These are phyloP conservation scores for Numida meleagris DNA, from an alignment of 2,113 vertebrate species.

Conservation along the genomic window DNA sequence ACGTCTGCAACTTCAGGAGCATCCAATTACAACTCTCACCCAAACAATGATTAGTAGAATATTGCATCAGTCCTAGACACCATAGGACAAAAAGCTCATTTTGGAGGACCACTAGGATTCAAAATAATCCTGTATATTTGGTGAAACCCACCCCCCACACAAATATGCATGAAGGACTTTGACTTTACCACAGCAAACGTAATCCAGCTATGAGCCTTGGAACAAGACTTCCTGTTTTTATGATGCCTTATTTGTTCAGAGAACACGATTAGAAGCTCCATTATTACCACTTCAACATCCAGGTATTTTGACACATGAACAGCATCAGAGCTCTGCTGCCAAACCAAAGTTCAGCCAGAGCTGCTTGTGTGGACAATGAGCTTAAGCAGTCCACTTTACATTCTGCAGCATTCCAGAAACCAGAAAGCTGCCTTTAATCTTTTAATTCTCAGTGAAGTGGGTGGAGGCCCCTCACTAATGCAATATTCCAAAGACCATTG, in stretches of 20 bases:
- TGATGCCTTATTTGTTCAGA: slow-evolving; percentile 47
- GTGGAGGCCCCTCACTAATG: slow-evolving; percentile 31
- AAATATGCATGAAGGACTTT: neutral
- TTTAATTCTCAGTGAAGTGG: neutral
- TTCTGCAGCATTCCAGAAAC: neutral
- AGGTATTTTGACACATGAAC: neutral
- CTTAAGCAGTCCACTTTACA: neutral
- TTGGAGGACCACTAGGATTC: neutral
- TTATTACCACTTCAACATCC: slow-evolving; percentile 42
- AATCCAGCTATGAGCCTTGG: slow-evolving; percentile 46
- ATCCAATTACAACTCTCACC: neutral
- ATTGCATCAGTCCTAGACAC: slow-evolving; percentile 58
- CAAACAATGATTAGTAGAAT: slow-evolving; percentile 63
- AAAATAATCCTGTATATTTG: neutral
- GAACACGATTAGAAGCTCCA: neutral
- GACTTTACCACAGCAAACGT: slow-evolving; percentile 46
- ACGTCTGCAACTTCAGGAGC: neutral
- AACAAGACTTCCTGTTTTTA: slow-evolving; percentile 61
- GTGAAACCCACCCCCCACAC: slow-evolving; percentile 40
- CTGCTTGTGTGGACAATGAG: neutral
- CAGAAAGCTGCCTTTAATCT: neutral
- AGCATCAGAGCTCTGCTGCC: slow-evolving; percentile 13
- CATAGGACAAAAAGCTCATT: slow-evolving; percentile 14
- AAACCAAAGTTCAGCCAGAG: neutral
- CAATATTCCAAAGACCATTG: slow-evolving; percentile 65